phyloP scores from a whole-genome alignment of 2,113 vertebrate genomes.

The Corvus cornix region DNA sequence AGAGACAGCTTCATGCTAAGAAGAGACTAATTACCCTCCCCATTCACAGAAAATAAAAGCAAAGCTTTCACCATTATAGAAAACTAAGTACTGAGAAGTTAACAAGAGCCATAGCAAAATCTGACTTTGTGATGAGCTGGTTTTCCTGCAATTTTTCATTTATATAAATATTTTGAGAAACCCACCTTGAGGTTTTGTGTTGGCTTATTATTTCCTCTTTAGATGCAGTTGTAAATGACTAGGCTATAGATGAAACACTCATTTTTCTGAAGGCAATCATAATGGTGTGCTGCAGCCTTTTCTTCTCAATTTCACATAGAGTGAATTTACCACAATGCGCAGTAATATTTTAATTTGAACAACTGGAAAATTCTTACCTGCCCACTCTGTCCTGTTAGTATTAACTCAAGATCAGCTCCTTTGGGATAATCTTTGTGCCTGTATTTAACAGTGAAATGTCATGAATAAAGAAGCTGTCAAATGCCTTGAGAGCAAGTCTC shows the following conservation, averaged over 20 bases:
- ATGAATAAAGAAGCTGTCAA: background rate
- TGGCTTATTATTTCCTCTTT: background rate
- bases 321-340: background rate
- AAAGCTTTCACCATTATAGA: background rate
- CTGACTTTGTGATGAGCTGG: background rate
- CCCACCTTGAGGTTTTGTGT: background rate
- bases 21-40: background rate
- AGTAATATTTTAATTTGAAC: background rate
- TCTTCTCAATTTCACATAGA: background rate
- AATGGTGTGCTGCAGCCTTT: background rate
- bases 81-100: background rate
- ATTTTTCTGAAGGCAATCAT: background rate
- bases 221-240: background rate
- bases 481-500: background rate
- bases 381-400: background rate
- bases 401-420: constrained; percentile 2
- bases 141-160: background rate
- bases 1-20: background rate
- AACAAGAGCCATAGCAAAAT: background rate
- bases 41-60: background rate
- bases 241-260: background rate
- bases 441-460: background rate
- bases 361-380: constrained; percentile 17
- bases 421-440: background rate
- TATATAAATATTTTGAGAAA: constrained; percentile 24